Percentiles rank a stretch among this genome's conserved stretches.
phyloP scores from a whole-genome alignment of 1,140 invertebrate species.

The Bombus affinis region DNA sequence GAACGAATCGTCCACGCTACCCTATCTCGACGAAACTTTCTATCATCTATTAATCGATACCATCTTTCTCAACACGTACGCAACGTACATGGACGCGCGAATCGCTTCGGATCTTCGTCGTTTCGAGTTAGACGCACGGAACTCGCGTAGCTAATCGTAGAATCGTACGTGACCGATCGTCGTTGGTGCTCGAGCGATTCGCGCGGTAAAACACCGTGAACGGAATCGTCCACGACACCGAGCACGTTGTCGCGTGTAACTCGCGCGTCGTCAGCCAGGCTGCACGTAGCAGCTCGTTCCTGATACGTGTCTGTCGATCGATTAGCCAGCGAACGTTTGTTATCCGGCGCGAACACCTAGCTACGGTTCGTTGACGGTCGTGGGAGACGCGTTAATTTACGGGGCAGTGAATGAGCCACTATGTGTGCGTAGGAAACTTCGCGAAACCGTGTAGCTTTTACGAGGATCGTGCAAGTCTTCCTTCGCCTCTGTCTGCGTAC shows the following conservation, averaged over 20 bases:
- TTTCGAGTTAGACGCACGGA: slow-evolving; percentile 11
- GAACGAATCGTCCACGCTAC: slow-evolving; percentile 5
- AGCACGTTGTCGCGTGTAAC: slow-evolving; percentile 33
- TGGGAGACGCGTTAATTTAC: slow-evolving; percentile 35
- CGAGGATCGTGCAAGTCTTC: background rate
- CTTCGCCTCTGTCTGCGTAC: background rate
- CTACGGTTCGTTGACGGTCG: slow-evolving; percentile 12
- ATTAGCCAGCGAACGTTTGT: background rate
- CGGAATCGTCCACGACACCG: slow-evolving; percentile 46
- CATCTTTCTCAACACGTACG: background rate
- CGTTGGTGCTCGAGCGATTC: slow-evolving; percentile 30
- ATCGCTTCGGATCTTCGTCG: background rate
- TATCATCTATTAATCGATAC: slow-evolving; percentile 11
- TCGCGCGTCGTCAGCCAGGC: background rate
- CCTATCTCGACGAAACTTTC: slow-evolving; percentile 46
- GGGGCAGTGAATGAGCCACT: background rate
- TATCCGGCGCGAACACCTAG: background rate
- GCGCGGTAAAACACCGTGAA: slow-evolving; percentile 58
- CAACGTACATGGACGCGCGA: background rate
- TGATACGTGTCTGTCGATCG: slow-evolving; percentile 30
- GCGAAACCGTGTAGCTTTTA: background rate
- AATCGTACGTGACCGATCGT: slow-evolving; percentile 63
- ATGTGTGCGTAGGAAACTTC: background rate
- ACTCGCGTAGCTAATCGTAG: slow-evolving; percentile 57
- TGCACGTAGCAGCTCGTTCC: background rate